A percentile compares a stretch with the other conserved stretches of the same genome.
Evolutionary conservation across 2,113 vertebrate species (phyloP).

Genomic region (Henicopernis longicauda): DNA sequence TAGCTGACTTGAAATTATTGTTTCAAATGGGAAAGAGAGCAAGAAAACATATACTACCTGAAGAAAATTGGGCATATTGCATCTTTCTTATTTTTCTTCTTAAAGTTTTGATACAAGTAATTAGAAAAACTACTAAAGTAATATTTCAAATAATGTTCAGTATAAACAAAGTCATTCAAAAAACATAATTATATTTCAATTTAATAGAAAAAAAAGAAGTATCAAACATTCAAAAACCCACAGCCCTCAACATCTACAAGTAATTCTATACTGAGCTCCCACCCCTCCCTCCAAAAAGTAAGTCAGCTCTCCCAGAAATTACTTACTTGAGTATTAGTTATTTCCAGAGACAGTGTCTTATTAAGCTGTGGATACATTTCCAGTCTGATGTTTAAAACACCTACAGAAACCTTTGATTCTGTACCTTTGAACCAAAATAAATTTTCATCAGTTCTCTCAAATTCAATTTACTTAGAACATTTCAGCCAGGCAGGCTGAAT

Average conservation of each 20-base stretch:
- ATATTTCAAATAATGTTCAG: not conserved
- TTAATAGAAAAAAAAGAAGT: not conserved
- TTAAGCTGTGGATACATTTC: slow-evolving; percentile 89
- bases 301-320: not conserved
- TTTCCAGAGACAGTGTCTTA: slow-evolving; percentile 81
- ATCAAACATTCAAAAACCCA: not conserved
- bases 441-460: slow-evolving; percentile 14
- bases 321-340: slow-evolving; percentile 89
- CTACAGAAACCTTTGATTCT: slow-evolving; percentile 91
- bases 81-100: not conserved
- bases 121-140: not conserved
- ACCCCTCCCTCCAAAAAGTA: fast-evolving
- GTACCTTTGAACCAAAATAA: slow-evolving; percentile 78
- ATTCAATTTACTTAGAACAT: not conserved
- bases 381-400: slow-evolving; percentile 89
- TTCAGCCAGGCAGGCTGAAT: not conserved
- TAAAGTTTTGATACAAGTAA: not conserved
- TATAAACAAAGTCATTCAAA: not conserved
- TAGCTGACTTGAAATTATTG: not conserved
- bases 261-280: not conserved
- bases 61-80: not conserved
- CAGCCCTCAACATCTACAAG: not conserved
- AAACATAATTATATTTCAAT: not conserved
- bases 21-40: not conserved
- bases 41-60: not conserved